phyloP scores from a whole-genome alignment of 92 coral and sea anemone species.

The Diadumene lineata region DNA sequence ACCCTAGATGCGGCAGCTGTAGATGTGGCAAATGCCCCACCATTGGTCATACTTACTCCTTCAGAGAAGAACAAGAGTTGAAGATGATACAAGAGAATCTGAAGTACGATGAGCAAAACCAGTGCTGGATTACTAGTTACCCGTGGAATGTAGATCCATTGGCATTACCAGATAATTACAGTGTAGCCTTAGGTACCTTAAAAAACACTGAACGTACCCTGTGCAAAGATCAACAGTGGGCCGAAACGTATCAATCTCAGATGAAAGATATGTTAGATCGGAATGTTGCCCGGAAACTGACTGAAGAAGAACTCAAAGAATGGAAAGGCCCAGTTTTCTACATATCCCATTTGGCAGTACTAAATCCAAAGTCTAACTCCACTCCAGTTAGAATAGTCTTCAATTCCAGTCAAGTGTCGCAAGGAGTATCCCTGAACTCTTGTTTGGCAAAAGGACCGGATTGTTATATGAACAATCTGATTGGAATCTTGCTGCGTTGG shows the following conservation, averaged over 20 bases:
- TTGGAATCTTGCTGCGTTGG: not conserved
- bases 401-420: not conserved
- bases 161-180: constrained; percentile 62
- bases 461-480: not conserved
- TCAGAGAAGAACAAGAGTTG: constrained; percentile 67
- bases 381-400: not conserved
- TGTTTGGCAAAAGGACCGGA: not conserved
- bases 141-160: constrained; percentile 63
- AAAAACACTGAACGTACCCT: constrained; percentile 62
- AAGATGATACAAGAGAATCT: constrained; percentile 62
- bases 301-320: constrained; percentile 24
- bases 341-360: constrained; percentile 48
- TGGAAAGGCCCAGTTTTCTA: constrained; percentile 36
- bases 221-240: constrained; percentile 52
- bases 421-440: not conserved
- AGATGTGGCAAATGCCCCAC: constrained; percentile 65
- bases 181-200: constrained; percentile 49
- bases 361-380: constrained; percentile 30
- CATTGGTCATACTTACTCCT: constrained; percentile 62
- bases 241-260: constrained; percentile 54
- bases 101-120: constrained; percentile 49
- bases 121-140: constrained; percentile 70
- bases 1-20: constrained; percentile 68
- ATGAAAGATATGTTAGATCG: constrained; percentile 70
- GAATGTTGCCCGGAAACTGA: constrained; percentile 51